Base-by-base conservation (phyloP, 2,888 invertebrate genomes). In the Cordylochernes scorpioides region DNA sequence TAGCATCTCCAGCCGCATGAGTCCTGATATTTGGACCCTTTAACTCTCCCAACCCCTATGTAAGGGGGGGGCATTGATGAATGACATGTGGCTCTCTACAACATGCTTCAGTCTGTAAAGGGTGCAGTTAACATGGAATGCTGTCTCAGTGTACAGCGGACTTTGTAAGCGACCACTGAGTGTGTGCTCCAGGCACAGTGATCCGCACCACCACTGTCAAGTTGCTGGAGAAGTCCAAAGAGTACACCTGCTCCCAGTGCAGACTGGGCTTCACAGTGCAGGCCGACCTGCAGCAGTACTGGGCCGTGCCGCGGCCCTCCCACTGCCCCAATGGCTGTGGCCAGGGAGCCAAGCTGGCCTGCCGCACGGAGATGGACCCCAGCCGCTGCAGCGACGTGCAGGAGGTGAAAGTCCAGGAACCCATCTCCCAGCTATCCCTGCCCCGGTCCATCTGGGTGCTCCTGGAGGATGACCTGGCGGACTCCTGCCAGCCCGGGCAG, bases 401-500 rank as follows among this genome's bases (percentile, higher is more conserved):
- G 52, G 75, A 77, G 58, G 66, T 78, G 9, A 77, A 74, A 57
- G 62, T 84, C 46, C 57, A 77, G 66, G 78, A 80, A 49, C 70
- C 71, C 57, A 63, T 71, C 9, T 67, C 66, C 42, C 68, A 67
- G 45, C 54, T 70, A 36, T 63, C 65, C 15, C 67, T 74, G 44
- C 75, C 75, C 1, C 62, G 67, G 9, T 65, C 71, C 1, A 63
- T 77, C 58, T 67, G 67, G 64, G 67, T 74, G 1, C 67, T 71
- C 1, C 48, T 78, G 24, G 72, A 77, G 47, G 68, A 82, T 57
- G 82, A 82, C 54, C 57, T 84, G 15, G 78, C 80, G 0, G 78
- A 80, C 51, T 57, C 57, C 36, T 78, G 78, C 49, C 74, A 75
- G 52, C 78, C 82, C 29, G 84, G 84, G 2, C 80, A 84, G 59